Conservation (phyloP, 2,888 invertebrate genomes). For the Cinara cedri region DNA sequence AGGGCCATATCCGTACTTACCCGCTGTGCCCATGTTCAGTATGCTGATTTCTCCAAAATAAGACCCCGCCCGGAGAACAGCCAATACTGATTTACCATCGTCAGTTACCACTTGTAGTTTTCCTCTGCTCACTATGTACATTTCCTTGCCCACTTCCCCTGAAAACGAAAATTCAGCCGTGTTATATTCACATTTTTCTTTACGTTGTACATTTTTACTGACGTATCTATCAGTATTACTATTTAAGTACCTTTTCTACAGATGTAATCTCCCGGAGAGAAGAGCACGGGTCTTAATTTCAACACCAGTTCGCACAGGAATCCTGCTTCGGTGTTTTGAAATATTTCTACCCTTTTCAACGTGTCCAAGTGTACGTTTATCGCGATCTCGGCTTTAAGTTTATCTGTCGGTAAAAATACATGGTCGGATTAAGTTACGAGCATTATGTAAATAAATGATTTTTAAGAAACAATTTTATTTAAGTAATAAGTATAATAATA, state of each 20-base stretch:
- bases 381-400: slow-evolving; percentile 97
- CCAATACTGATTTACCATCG: slow-evolving; percentile 93
- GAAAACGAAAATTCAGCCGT: slow-evolving; percentile 60
- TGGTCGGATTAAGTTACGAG: not conserved
- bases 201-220: no score
- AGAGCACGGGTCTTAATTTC: slow-evolving; percentile 90
- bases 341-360: slow-evolving; percentile 95
- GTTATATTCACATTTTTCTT: not conserved
- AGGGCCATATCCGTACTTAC: slow-evolving; percentile 67
- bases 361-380: slow-evolving; percentile 99
- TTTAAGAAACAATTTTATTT: not conserved
- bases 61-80: slow-evolving; percentile 96
- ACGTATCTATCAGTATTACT: no score
- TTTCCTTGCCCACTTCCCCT: slow-evolving; percentile 99
- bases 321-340: slow-evolving; percentile 98
- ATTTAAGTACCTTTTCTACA: slow-evolving; percentile 98
- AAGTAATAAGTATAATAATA: not conserved
- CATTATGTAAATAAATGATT: not conserved
- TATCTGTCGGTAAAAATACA: slow-evolving; percentile 68
- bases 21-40: slow-evolving; percentile 99
- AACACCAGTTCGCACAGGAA: slow-evolving; percentile 97
- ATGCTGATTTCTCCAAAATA: slow-evolving; percentile 99
- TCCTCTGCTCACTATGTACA: slow-evolving; percentile 99
- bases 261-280: slow-evolving; percentile 98
- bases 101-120: slow-evolving; percentile 93